These are phyloP conservation scores for Brachionichthys hirsutus DNA, from an alignment of 2,113 vertebrate species.

Conservation along the genomic window DNA sequence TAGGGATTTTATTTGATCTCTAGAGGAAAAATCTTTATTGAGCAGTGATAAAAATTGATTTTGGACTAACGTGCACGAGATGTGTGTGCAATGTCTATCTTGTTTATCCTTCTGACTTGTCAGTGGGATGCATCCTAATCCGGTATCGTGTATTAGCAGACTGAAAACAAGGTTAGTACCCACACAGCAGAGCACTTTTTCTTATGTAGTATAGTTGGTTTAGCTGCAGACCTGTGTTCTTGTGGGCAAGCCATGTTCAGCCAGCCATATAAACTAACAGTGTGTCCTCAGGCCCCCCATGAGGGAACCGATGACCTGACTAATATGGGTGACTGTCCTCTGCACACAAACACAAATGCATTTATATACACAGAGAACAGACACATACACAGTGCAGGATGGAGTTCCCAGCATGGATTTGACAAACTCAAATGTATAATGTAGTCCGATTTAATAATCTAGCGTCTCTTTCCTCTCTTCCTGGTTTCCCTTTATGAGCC, in stretches of 20 bases:
- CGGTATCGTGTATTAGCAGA: not conserved
- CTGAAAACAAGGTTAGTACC: slow-evolving; percentile 46
- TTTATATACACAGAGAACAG: not conserved
- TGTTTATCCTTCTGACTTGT: slow-evolving; percentile 26
- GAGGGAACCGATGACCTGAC: slow-evolving; percentile 62
- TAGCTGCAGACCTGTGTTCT: slow-evolving; percentile 55
- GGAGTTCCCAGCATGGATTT: slow-evolving; percentile 1
- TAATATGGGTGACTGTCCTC: slow-evolving; percentile 61
- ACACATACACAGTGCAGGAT: slow-evolving; percentile 21
- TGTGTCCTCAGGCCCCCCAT: slow-evolving; percentile 60
- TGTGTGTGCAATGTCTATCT: not conserved
- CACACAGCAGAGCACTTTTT: slow-evolving; percentile 19
- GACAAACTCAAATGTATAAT: slow-evolving; percentile 22
- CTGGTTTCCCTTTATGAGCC: slow-evolving; percentile 15
- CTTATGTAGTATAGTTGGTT: slow-evolving; percentile 12
- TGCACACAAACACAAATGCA: not conserved
- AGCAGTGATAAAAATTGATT: not conserved
- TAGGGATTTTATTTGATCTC: not conserved
- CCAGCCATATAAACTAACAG: slow-evolving; percentile 68
- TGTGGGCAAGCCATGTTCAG: slow-evolving; percentile 58
- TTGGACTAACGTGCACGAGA: slow-evolving; percentile 2
- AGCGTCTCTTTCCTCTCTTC: slow-evolving; percentile 7
- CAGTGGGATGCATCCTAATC: slow-evolving; percentile 22
- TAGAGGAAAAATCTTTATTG: not conserved
- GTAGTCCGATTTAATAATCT: slow-evolving; percentile 24